Evolutionary conservation across 2,888 invertebrate genomes (phyloP), one percentile per base, ranked within the genome.

Genomic region (Lissonota sp.): DNA sequence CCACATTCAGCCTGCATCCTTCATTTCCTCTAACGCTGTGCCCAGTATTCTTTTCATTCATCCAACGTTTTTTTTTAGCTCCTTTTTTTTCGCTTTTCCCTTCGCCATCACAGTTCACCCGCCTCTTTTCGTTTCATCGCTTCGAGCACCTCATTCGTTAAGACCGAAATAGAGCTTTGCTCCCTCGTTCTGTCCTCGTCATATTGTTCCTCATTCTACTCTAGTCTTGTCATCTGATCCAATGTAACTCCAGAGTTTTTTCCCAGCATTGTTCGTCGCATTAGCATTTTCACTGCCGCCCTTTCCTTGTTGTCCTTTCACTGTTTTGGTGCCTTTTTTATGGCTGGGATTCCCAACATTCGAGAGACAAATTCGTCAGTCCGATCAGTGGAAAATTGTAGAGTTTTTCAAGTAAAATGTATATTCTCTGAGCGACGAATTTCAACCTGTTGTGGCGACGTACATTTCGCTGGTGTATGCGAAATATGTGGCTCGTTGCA

Each of bases 11-110:
- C 6, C 53, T 14, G n/a, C 12, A 6, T 12, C 53, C 53, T 53
- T 12, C 53, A 53, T 53, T 53, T 14, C 14, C 12, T 12, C 8
- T 14, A n/a, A n/a, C 40, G 40, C 63, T 71, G 44, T 82, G 69
- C 42, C 60, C 69, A 58, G 69, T 75, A 75, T 71, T 64, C 58
- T 81, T 74, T 77, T 73, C 76, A 73, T 76, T 80, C 79, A 73
- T 46, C 79, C 76, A 3, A 26, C 62, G 79, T 83, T 60, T 51
- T 16, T 26, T 62, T 79, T 67, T 26, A n/a, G n/a, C 46, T 63
- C 3, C 57, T 57, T 60, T 26, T 26, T 26, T 26, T 26, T 3
- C 26, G 26, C 26, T 26, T 3, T 26, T 26, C 26, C 26, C 26
- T 26, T 3, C 26, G 26, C 26, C 26, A 26, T 26, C n/a, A 70